Base-by-base conservation (phyloP, 2,797 vertebrate genomes). In the Phoebastria nigripes region DNA sequence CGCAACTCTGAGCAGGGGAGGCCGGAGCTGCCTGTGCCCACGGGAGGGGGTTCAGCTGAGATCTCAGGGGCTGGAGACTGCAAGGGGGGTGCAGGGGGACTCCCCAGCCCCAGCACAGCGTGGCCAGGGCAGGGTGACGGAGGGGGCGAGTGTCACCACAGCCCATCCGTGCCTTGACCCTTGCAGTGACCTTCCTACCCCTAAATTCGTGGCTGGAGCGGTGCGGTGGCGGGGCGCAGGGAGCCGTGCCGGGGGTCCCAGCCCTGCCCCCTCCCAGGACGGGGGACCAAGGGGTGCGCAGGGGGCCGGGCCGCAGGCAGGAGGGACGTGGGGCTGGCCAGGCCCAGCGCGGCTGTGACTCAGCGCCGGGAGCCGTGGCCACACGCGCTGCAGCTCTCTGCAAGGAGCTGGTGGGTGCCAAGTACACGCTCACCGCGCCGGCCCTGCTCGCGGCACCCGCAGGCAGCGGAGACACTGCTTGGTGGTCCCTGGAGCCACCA, bases 81-180 rank as follows among this genome's bases (percentile, higher is more conserved):
- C 1, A 6, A 11, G 0, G 2, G 11, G 5, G 5, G 3, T 29
- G 10, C 0, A 2, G 4, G 22, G 25, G 14, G 4, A 3, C 9
- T 18, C 21, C 46, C 12, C 0, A 0, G 8, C 9, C 33, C 46
- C 6, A 1, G 29, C 25, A 18, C 11, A 12, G 20, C 5, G 1
- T 5, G 17, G 22, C 21, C 39, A 35, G 9, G n/a, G 9, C 41
- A 41, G 11, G 17, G 56, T 0, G 11, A 33, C 2, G 2, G 20
- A 69, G 16, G 24, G 18, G 26, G 18, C 0, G 1, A 65, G 20
- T 3, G 25, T 44, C 79, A 39, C 51, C 66, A 11, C 20, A 15
- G 9, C 26, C 17, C 16, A 19, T 3, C 66, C 1, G 0, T 3
- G 5, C 41, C 28, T 21, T 44, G 33, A 78, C 52, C 33, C 12